These are phyloP conservation scores for Tapirus terrestris DNA, from an alignment of 2,113 vertebrate species.

Conservation along the genomic window DNA sequence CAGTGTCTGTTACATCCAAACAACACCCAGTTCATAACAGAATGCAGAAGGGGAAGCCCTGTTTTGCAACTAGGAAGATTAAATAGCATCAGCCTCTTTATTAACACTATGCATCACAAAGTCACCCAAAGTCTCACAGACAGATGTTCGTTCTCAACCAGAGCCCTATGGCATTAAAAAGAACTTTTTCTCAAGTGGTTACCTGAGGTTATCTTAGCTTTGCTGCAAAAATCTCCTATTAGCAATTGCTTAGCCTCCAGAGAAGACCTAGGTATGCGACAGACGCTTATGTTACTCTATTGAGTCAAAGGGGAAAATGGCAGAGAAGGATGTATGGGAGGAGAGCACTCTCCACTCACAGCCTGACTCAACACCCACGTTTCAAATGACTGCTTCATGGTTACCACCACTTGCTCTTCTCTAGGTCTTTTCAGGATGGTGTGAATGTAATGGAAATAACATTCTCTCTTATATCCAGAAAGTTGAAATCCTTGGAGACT, in stretches of 20 bases:
- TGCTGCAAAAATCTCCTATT: background rate
- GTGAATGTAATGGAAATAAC: background rate
- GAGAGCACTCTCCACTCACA: background rate
- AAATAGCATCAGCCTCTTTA: background rate
- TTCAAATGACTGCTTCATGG: background rate
- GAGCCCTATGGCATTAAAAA: background rate
- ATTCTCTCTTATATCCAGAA: background rate
- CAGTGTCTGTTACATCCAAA: background rate
- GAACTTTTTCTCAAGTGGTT: background rate
- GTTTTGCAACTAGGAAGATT: background rate
- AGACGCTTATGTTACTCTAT: background rate
- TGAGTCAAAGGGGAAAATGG: background rate
- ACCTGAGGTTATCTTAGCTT: background rate
- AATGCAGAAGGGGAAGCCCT: background rate
- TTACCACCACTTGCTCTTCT: background rate
- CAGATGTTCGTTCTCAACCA: background rate
- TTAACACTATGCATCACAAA: background rate
- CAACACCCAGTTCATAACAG: background rate
- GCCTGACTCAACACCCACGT: accelerated
- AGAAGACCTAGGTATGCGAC: background rate
- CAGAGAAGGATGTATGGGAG: background rate
- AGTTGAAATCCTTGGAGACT: background rate
- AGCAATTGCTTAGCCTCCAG: background rate
- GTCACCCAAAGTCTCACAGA: background rate
- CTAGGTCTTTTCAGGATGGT: background rate